A percentile compares a stretch with the other conserved stretches of the same genome.
Evolutionary conservation across 1,140 invertebrate species (phyloP).

Genomic region (Drosophila teissieri): DNA sequence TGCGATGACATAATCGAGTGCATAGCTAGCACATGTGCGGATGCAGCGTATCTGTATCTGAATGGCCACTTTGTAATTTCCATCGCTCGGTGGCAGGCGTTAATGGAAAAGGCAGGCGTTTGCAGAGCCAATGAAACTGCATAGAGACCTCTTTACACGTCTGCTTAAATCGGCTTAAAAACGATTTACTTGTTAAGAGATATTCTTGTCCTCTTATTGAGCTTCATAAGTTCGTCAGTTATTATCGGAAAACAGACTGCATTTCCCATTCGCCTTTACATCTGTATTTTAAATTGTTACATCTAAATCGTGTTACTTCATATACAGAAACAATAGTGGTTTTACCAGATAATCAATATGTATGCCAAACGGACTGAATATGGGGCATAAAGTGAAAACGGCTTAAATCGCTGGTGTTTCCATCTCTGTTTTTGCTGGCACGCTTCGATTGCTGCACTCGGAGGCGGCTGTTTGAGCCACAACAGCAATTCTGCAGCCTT

Average conservation of each 20-base stretch:
- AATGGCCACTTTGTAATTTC: conserved; percentile 36
- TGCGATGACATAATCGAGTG: conserved; percentile 46
- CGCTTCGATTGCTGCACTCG: conserved; percentile 52
- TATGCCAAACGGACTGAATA: not conserved
- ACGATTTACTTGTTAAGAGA: not conserved
- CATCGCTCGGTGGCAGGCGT: conserved; percentile 39
- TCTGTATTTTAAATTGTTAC: no score
- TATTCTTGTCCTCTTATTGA: conserved; percentile 5
- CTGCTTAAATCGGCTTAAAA: conserved; percentile 4
- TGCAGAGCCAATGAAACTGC: conserved; percentile 7
- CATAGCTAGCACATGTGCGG: not conserved
- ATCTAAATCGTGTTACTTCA: not conserved
- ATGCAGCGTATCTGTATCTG: conserved; percentile 12
- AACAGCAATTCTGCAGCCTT: conserved; percentile 51
- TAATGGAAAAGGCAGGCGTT: conserved; percentile 3
- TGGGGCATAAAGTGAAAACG: not conserved
- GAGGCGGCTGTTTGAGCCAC: conserved; percentile 40
- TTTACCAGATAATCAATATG: not conserved
- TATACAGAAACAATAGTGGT: not conserved
- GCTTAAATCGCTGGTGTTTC: not conserved
- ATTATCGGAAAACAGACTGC: no score
- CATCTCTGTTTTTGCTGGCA: conserved; percentile 50
- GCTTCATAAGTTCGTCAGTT: not conserved
- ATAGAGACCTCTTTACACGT: not conserved
- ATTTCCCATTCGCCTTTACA: no score